These are phyloP conservation scores for Drosophila neocordata DNA, from an alignment of 1,140 invertebrate species.

Conservation along the genomic window DNA sequence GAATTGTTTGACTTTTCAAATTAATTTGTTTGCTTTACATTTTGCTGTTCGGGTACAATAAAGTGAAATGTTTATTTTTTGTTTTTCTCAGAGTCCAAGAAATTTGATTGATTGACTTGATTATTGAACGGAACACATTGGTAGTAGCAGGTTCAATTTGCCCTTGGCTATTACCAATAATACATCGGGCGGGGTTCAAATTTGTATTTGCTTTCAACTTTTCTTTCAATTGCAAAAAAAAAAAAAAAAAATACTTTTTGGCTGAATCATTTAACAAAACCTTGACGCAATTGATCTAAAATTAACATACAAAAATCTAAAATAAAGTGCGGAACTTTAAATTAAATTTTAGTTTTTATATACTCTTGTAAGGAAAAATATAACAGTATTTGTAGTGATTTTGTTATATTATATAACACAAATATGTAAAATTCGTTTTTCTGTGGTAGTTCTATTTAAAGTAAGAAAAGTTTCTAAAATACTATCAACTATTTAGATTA, in stretches of 20 bases:
- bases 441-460: too few species aligned
- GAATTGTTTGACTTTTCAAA: constrained; percentile 8
- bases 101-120: constrained; percentile 57
- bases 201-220: constrained; percentile 5
- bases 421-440: too few species aligned
- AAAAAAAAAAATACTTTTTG: constrained; percentile 1
- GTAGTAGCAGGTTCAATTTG: constrained; percentile 2
- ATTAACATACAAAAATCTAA: constrained; percentile 11
- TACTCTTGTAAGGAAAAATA: neutral
- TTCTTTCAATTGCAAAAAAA: constrained; percentile 13
- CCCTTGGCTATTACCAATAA: neutral
- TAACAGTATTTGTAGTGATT: neutral
- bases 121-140: neutral
- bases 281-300: constrained; percentile 15
- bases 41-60: constrained; percentile 21
- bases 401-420: too few species aligned
- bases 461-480: too few species aligned
- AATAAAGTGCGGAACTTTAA: constrained; percentile 15
- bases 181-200: constrained; percentile 16
- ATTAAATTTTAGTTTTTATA: constrained; percentile 2
- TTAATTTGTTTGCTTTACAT: constrained; percentile 1
- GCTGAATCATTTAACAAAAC: constrained; percentile 3
- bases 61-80: constrained; percentile 58
- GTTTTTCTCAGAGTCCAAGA: neutral
- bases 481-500: too few species aligned